Conservation (phyloP, 2,888 invertebrate genomes). For the Troides oblongomaculatus region DNA sequence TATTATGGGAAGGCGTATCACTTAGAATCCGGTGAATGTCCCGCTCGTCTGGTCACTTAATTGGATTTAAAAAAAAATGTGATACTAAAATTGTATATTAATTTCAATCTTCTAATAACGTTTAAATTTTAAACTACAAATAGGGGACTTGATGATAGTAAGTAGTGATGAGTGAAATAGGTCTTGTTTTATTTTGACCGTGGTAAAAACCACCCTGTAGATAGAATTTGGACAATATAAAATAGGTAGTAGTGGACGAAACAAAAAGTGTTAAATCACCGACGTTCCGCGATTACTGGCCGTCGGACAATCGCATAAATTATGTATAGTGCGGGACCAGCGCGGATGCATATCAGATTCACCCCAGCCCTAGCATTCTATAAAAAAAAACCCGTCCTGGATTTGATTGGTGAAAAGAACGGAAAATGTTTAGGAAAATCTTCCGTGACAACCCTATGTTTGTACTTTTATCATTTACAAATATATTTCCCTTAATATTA, state of each 20-base stretch:
- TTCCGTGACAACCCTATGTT: neutral
- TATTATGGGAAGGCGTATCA: too few species aligned
- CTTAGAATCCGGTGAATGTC: too few species aligned
- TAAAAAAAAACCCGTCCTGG: constrained; percentile 4
- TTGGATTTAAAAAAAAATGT: too few species aligned
- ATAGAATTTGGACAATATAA: constrained; percentile 7
- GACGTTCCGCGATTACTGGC: constrained; percentile 52
- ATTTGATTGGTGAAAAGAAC: neutral
- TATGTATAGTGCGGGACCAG: constrained; percentile 51
- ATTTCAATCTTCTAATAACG: too few species aligned
- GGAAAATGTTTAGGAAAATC: neutral
- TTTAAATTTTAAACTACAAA: too few species aligned
- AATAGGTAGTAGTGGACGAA: constrained; percentile 35
- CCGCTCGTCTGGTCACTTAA: too few species aligned
- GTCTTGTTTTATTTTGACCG: neutral
- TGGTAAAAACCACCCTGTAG: constrained; percentile 12
- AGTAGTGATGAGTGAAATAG: too few species aligned
- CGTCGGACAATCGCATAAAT: constrained; percentile 57
- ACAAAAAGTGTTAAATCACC: constrained; percentile 64
- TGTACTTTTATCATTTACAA: too few species aligned
- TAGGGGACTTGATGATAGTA: too few species aligned
- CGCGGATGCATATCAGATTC: constrained; percentile 27
- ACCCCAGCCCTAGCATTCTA: constrained; percentile 11
- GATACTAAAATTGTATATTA: too few species aligned
- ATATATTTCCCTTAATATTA: too few species aligned